Base-by-base conservation (phyloP, 2,113 vertebrate species). In the Paradoxurus hermaphroditus region DNA sequence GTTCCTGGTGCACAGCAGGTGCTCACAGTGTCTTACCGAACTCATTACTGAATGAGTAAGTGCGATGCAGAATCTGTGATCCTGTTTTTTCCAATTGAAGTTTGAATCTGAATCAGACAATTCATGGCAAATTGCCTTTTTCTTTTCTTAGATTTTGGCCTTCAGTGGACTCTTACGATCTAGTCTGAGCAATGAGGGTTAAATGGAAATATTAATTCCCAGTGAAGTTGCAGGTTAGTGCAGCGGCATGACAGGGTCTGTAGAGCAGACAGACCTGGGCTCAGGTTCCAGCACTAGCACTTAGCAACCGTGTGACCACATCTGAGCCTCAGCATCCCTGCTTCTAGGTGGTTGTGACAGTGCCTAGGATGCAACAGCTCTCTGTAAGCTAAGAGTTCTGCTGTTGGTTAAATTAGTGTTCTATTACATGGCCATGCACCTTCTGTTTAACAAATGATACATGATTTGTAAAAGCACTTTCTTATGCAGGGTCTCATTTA, bases 71-170 rank as follows among this genome's bases (percentile, higher is more conserved):
- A 18, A 31, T 51, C 62, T 78, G 51, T 73, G 65, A 56, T 90
- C 29, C 56, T 68, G 10, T 56, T 82, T 90, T 56, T 93, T 27
- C 19, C 5, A 14, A 8, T 62, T 41, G 8, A 70, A 46, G 13
- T 75, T 29, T 86, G 83, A 36, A 10, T 41, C 39, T 82, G 94
- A 29, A 34, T n/a, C 63, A 11, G 19, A 19, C 23, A 73, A 13
- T 44, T 94, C 39, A 7, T 79, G 34, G 51, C 9, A 91, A 29
- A n/a, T 72, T 44, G 65, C 49, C 19, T 53, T 39, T 84, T 59
- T 77, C 59, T 96, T 72, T 92, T 39, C 68, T 96, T 68, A 82
- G 56, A 36, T 19, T 97, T 34, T 94, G 41, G 18, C 53, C 56
- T 86, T 68, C 16, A n/a, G 16, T 88, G 49, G 27, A 62, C 49